Evolutionary conservation across 2,113 vertebrate species (phyloP).

Genomic region (Suricata suricatta): DNA sequence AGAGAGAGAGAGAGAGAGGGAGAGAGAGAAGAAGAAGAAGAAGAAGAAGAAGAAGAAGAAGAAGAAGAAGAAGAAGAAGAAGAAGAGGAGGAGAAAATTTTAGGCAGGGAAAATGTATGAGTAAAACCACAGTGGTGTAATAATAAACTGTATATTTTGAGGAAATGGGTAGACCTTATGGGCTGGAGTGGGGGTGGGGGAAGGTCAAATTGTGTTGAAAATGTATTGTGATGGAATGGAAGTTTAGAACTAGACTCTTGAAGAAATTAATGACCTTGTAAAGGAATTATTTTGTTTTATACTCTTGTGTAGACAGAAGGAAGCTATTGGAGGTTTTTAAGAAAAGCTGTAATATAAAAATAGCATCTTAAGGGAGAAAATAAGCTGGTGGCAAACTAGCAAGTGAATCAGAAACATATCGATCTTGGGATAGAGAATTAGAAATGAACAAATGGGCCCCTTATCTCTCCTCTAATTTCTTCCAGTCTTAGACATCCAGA

Average conservation of each 20-base stretch:
- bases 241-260: neutral
- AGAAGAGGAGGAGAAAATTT: neutral
- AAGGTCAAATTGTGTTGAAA: neutral
- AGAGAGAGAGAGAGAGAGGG: too few species aligned
- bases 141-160: neutral
- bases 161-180: neutral
- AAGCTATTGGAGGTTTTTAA: neutral
- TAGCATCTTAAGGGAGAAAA: neutral
- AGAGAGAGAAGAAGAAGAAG: too few species aligned
- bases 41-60: too few species aligned
- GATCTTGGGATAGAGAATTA: neutral
- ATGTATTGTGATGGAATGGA: neutral
- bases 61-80: too few species aligned
- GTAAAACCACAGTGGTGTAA: neutral
- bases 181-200: neutral
- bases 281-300: neutral
- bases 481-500: neutral
- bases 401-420: neutral
- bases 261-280: neutral
- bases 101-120: neutral
- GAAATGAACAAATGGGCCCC: neutral
- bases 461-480: neutral
- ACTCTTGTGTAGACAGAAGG: neutral
- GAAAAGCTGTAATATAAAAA: neutral
- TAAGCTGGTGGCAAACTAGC: neutral